Evolutionary conservation across 1,140 invertebrate species (phyloP), one percentile per base, ranked within the genome.

Genomic region (Nasonia vitripennis): DNA sequence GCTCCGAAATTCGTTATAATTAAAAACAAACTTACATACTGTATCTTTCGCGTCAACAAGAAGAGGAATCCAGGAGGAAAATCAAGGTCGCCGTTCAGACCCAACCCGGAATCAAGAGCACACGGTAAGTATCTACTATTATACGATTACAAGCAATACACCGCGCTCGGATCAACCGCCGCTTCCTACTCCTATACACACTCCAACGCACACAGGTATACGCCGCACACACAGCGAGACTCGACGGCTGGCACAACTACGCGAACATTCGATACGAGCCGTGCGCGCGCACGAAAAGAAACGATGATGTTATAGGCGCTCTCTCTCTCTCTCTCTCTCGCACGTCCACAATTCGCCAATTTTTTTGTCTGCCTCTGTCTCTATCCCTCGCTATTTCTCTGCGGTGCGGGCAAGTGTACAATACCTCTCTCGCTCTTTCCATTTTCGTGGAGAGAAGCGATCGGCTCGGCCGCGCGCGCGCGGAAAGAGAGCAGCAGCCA

Each of bases 181-280:
- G 55, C 55, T 62, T 62, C 55, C 55, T 62, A 62, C 12, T 11
- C 51, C 55, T 62, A 62, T n/a, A 62, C 20, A 62, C 55, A 62
- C 55, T 62, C 55, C 5, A 17, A 62, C 55, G 20, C 17, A 62
- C 20, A 62, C 12, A 17, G 12, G 14, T 51, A 51, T 7, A n/a
- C 7, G n/a, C 6, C 6, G 1, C 20, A 20, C 20, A 20, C 6
- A 17, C 45, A 74, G 70, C 37, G 23, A 27, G 27, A n/a, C 17
- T 37, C 34, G 55, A 7, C 55, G 55, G 17, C 17, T 17, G 17
- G 55, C 17, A 62, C 55, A 62, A 48, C 62, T 71, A 45, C 34
- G 74, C 77, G 80, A 88, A 79, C 78, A 84, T 87, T 78, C 78
- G 79, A 87, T 83, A 87, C 55, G 62, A 73, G 75, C 14, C n/a